phyloP scores from a whole-genome alignment of 2,797 vertebrate genomes.

The Taeniopygia guttata region DNA sequence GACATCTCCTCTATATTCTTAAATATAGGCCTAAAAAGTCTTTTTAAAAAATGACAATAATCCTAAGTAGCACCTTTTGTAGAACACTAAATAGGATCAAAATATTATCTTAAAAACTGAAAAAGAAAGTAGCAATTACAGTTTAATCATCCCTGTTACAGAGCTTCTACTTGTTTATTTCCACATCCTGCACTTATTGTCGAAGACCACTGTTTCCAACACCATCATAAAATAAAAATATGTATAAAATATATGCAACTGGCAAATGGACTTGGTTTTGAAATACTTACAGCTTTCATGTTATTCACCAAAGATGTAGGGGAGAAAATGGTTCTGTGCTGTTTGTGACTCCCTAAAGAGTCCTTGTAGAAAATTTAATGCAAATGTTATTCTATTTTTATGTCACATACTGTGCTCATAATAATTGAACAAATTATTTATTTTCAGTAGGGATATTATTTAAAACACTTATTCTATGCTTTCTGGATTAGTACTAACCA shows the following conservation, averaged over 20 bases:
- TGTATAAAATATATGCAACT: background rate
- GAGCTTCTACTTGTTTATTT: conserved; percentile 35
- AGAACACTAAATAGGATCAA: conserved; percentile 39
- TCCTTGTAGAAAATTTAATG: conserved; percentile 42
- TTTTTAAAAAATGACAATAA: conserved; percentile 43
- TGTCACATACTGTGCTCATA: background rate
- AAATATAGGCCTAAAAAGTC: background rate
- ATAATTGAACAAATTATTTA: conserved; percentile 57
- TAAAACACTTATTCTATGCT: conserved; percentile 54
- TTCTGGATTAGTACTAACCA: conserved; percentile 28
- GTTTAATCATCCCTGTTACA: conserved; percentile 31
- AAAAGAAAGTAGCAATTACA: conserved; percentile 39
- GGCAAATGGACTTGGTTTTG: background rate
- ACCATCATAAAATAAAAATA: background rate
- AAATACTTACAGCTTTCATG: conserved; percentile 8
- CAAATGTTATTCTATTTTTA: conserved; percentile 56
- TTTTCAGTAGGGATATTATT: conserved; percentile 58
- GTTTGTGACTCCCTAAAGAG: conserved; percentile 32
- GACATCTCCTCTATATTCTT: background rate
- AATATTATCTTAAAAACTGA: conserved; percentile 7
- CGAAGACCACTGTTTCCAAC: background rate
- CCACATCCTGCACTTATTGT: background rate
- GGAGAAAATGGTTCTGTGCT: background rate
- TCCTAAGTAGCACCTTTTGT: background rate
- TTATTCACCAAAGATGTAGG: background rate